phyloP scores from a whole-genome alignment of 2,113 vertebrate species.

The Calidris pugnax region DNA sequence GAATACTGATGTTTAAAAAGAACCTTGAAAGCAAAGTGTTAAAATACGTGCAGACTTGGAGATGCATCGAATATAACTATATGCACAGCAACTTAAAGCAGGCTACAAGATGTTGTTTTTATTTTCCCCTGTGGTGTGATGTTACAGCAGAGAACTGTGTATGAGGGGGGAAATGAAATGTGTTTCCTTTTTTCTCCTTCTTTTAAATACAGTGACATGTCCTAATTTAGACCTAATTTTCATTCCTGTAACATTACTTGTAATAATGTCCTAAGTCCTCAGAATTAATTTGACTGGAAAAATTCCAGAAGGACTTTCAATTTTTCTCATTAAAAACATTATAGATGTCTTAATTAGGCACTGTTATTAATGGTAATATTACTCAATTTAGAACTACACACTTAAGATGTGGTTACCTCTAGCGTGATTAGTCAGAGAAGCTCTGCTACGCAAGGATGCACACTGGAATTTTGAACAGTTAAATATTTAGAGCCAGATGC shows the following conservation, averaged over 20 bases:
- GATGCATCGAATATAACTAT: not conserved
- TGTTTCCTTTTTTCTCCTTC: constrained; percentile 21
- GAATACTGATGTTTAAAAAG: not conserved
- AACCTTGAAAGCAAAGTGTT: not conserved
- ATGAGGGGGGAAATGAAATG: constrained; percentile 4
- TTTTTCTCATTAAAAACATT: constrained; percentile 83
- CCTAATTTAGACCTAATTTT: constrained; percentile 76
- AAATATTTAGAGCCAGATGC: constrained; percentile 56
- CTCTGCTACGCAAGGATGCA: constrained; percentile 50
- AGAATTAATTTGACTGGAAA: constrained; percentile 82
- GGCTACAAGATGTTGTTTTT: not conserved
- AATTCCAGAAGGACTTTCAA: constrained; percentile 82
- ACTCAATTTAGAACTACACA: constrained; percentile 71
- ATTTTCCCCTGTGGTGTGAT: not conserved
- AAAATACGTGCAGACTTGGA: not conserved
- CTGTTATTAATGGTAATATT: constrained; percentile 76
- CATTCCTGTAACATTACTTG: constrained; percentile 78
- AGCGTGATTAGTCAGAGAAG: constrained; percentile 69
- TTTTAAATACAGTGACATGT: constrained; percentile 68
- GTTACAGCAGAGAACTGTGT: not conserved
- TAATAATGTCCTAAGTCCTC: constrained; percentile 72
- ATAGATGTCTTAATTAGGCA: constrained; percentile 81
- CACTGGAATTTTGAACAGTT: constrained; percentile 63
- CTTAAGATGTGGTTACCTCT: constrained; percentile 75
- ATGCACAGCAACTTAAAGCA: not conserved